Evolutionary conservation across 2,888 invertebrate genomes (phyloP), one percentile per base, ranked within the genome.

Genomic region (Stegophylla sp.): DNA sequence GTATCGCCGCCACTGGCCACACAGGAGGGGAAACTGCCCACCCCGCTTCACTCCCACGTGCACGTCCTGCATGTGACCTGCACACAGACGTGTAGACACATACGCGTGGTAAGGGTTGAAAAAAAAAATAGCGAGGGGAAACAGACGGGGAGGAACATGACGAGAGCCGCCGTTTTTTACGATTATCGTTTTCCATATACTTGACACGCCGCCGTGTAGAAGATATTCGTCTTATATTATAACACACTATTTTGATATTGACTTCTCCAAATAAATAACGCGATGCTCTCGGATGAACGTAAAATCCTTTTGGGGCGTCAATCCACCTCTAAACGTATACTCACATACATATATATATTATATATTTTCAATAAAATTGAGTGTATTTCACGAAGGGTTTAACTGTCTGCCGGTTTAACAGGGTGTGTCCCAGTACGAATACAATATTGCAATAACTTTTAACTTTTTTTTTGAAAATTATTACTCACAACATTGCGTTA

Each of bases 301-400:
- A 53, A 76, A 76, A 76, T 76, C 75, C 53, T 76, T 51, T 76
- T 53, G 64, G n/a, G n/a, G 75, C 64, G 75, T 66, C 75, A 43
- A 66, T 66, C 64, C 64, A 26, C 66, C 66, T 51, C n/a, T n/a
- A n/a, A n/a, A n/a, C n/a, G n/a, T n/a, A n/a, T n/a, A n/a, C n/a
- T n/a, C n/a, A n/a, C n/a, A n/a, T n/a, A 34, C 48, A 28, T 51
- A 48, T 48, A 23, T 74, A 63, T 48, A 48, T 28, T 41, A 17
- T 17, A 48, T 63, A n/a, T 20, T 34, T 34, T 48, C 63, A 23
- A 75, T 63, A 51, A 74, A 41, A 51, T 15, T 51, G 4, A 41
- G 45, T 63, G 15, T 23, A 64, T 63, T 51, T 63, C 34, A 41
- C 12, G 20, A n/a, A n/a, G 63, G 63, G 5, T 10, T 51, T 51